These are phyloP conservation scores for Rhopilema esculentum DNA, from an alignment of 30 jellyfish, hydroid and myxozoan genomes.

Conservation along the genomic window DNA sequence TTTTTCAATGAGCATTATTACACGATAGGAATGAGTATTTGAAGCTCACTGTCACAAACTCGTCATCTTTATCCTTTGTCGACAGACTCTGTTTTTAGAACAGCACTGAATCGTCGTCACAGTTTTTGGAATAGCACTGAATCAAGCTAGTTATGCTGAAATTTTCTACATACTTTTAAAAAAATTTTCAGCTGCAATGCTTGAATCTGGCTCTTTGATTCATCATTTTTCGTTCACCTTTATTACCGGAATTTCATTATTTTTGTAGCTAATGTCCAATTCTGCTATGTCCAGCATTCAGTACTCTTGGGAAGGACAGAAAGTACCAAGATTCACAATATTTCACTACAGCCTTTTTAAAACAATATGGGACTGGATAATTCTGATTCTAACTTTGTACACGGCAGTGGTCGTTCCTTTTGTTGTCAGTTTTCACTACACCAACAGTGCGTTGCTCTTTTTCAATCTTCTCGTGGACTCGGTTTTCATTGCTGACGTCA, in stretches of 20 bases:
- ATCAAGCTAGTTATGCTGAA: too few species aligned
- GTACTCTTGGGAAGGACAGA: slow-evolving; percentile 74
- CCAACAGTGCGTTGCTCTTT: slow-evolving; percentile 15
- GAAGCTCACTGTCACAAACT: too few species aligned
- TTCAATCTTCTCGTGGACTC: slow-evolving; percentile 72
- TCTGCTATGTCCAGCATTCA: slow-evolving; percentile 52
- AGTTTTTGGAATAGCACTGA: too few species aligned
- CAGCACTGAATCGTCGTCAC: too few species aligned
- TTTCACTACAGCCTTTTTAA: slow-evolving; percentile 71
- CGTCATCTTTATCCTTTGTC: too few species aligned
- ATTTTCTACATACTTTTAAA: too few species aligned
- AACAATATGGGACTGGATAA: slow-evolving; percentile 81
- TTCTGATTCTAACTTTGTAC: slow-evolving; percentile 68
- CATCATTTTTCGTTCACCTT: neutral
- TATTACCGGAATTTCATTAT: neutral
- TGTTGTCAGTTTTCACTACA: slow-evolving; percentile 68
- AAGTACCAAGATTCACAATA: slow-evolving; percentile 68
- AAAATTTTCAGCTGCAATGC: too few species aligned
- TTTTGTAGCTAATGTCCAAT: slow-evolving; percentile 57
- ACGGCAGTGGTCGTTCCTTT: slow-evolving; percentile 91
- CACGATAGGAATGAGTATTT: too few species aligned
- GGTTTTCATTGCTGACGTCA: slow-evolving; percentile 74
- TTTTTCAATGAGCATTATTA: too few species aligned
- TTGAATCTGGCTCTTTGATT: neutral
- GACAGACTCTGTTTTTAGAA: too few species aligned